Base-by-base conservation (phyloP, 2,797 vertebrate genomes). In the Myripristis murdjan region DNA sequence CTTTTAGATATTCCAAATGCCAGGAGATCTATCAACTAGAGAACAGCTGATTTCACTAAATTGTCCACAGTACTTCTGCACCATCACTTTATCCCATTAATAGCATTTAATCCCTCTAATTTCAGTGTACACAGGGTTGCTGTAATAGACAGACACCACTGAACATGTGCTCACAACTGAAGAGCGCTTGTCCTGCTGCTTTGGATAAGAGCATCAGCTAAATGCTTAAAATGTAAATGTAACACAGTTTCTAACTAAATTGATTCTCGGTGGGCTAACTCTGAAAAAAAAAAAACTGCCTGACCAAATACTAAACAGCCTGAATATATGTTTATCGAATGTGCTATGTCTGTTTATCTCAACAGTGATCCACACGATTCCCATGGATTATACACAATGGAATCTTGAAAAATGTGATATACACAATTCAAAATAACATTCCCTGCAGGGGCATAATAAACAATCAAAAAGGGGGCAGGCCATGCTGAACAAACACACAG, bases 61-160 rank as follows among this genome's bases (percentile, higher is more conserved):
- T 76, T 35, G 53, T 77, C 59, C 77, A 53, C 75, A 62, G 47
- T 28, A 56, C 75, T 86, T 70, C 22, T 71, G 64, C 48, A 35
- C 74, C 78, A 73, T 83, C 70, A 78, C 68, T 80, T 83, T 68
- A 74, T 87, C 48, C 72, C 67, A 51, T 59, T 79, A 63, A 72
- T 69, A 57, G 58, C 53, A 64, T 77, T 68, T 63, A 75, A 66
- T 67, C 48, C 64, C 53, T 56, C 35, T 62, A 37, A 71, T 83
- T 62, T 70, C 61, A 43, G 60, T 22, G 23, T 60, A 52, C 11
- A 77, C 39, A 10, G 44, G 37, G 59, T 76, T n/a, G 44, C 62
- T 78, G 37, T 62, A 71, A 37, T 48, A 75, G n/a, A 77, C 37
- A 31, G 24, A 78, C 7, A 15, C 52, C 55, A n/a, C 3, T 58